These are phyloP conservation scores for Paragorgia papillata DNA, from an alignment of 92 coral and sea anemone genomes.

Conservation along the genomic window DNA sequence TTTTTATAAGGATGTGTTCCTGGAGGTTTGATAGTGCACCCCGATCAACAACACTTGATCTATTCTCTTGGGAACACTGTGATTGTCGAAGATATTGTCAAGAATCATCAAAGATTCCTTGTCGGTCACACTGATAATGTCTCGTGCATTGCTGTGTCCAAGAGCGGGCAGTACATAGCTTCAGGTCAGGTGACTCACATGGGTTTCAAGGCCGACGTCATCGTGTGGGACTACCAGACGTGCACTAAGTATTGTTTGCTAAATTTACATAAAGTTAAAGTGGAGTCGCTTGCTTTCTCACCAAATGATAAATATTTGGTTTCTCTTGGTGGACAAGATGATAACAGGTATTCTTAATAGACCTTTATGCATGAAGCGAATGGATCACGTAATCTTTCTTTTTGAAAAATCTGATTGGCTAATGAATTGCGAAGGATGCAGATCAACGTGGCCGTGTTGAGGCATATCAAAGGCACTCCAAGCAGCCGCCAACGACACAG, in stretches of 20 bases:
- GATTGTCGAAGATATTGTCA: conserved; percentile 73
- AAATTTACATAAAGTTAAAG: conserved; percentile 91
- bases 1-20: conserved; percentile 79
- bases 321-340: conserved; percentile 99
- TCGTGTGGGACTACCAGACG: conserved; percentile 86
- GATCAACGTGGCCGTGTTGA: no score
- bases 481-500: no score
- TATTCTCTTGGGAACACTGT: conserved; percentile 94
- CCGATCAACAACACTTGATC: conserved; percentile 88
- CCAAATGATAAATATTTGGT: conserved; percentile 93
- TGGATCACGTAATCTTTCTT: no score
- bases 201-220: conserved; percentile 95
- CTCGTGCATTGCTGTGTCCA: conserved; percentile 94
- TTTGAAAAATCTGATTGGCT: no score
- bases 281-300: conserved; percentile 94
- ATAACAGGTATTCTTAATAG: conserved; percentile 48
- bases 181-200: conserved; percentile 97
- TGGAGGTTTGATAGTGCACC: conserved; percentile 86
- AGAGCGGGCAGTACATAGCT: conserved; percentile 84
- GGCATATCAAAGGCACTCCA: no score
- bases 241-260: conserved; percentile 59
- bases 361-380: no score
- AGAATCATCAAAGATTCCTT: conserved; percentile 66
- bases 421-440: no score
- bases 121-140: conserved; percentile 92